Base-by-base conservation (phyloP, 2,797 vertebrate genomes). In the Otolemur crassicaudatus region DNA sequence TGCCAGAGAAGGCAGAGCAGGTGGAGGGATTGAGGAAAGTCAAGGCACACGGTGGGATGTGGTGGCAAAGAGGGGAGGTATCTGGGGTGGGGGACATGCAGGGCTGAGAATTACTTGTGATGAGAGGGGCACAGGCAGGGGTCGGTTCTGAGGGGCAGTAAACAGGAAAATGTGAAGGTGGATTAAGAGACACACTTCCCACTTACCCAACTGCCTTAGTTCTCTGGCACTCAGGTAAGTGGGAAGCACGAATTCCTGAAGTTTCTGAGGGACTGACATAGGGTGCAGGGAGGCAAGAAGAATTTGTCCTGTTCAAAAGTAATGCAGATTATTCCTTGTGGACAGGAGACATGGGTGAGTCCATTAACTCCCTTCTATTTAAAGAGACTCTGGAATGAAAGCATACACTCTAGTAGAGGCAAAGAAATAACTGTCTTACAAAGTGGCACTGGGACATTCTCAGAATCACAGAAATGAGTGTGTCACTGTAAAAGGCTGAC, bases 61-160 rank as follows among this genome's bases (percentile, higher is more conserved):
- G 31, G 10, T 29, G 20, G 11, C 0, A 2, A 53, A 37, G 69
- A 5, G 1, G 0, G 2, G 13, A 12, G 10, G 9, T 5, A 7
- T 27, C 65, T 83, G 89, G 63, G 0, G 34, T 46, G 70, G 76
- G 63, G n/a, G 8, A 1, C 65, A 19, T 91, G 85, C 43, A 53
- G 56, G 27, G 56, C 29, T 88, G 79, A 86, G 31, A 80, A 20
- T 88, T 73, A 70, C 25, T 86, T 40, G 4, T 16, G 10, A 60
- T 31, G 29, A 58, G 0, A 75, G 12, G 40, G 72, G 9, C 43
- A 16, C 6, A 20, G 83, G 70, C 7, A 14, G 22, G 58, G 34
- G 25, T 70, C 12, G 70, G 9, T 58, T 86, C 58, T 56, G 16
- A 88, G 49, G 11, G 34, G 10, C 29, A 91, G 25, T 12, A 63